Evolutionary conservation across 2,797 vertebrate genomes (phyloP), one percentile per base, ranked within the genome.

Genomic region (Gallinago stenura): DNA sequence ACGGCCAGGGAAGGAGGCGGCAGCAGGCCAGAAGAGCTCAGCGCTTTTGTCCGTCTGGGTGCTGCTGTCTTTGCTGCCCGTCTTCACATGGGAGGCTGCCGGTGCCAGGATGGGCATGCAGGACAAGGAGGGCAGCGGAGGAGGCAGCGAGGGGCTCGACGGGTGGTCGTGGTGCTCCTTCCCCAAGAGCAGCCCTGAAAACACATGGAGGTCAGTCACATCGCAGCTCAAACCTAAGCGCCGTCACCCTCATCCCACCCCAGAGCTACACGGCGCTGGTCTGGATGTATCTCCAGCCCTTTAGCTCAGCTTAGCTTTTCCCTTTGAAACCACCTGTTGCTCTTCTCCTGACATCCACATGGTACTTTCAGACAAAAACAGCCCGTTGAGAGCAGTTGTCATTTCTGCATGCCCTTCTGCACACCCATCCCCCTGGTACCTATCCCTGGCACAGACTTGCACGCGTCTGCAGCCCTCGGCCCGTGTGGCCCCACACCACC

Each of bases 61-160:
- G 97, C 98, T 98, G 97, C 97, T 98, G 97, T 99, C 98, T 87
- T 98, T 99, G 97, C 98, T 99, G 95, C 98, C 98, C 0, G 98
- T 98, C 97, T 98, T 99, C 0, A 75, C 50, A 0, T 99, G 99
- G 58, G 97, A 96, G 9, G 98, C 97, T 4, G 95, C 77, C 0
- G 97, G 93, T 2, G 66, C 69, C 0, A 97, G 24, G 21, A 97
- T 2, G 1, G 96, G 86, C 21, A 97, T 60, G 6, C 97, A 97
- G 4, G 95, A 87, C 72, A 98, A 87, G 7, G 96, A 88, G 7
- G 98, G 72, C 41, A 96, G 75, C 0, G 97, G 94, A 0, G 68
- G 97, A 48, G 97, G 97, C 58, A 97, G 56, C 1, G 91, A 28
- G 6, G 97, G 75, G 28, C 91, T 48, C 1, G 95, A 70, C 0